These are phyloP conservation scores for Amazona finschi DNA, from an alignment of 2,797 vertebrate genomes.

Conservation along the genomic window DNA sequence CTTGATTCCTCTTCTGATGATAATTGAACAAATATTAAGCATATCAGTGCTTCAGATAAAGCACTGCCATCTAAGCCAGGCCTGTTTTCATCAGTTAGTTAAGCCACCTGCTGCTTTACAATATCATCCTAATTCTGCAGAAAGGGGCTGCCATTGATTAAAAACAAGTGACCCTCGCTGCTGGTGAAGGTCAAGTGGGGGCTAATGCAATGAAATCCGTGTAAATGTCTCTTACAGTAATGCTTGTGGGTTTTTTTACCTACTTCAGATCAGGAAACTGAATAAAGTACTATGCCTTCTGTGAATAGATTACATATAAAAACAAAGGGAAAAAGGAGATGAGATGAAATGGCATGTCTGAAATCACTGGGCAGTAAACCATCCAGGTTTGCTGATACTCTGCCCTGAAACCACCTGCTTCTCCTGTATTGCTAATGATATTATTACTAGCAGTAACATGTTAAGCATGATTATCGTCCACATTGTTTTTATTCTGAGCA, in stretches of 20 bases:
- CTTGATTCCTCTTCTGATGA: conserved; percentile 41
- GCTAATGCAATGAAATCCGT: not conserved
- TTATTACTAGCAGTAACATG: not conserved
- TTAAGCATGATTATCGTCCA: not conserved
- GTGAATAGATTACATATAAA: not conserved
- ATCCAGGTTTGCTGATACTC: not conserved
- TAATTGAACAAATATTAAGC: conserved; percentile 55
- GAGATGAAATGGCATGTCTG: not conserved
- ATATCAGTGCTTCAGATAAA: conserved; percentile 46
- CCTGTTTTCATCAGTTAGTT: conserved; percentile 36
- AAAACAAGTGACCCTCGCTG: conserved; percentile 32
- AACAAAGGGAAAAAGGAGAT: not conserved
- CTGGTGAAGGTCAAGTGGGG: conserved; percentile 33
- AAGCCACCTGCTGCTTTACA: conserved; percentile 29
- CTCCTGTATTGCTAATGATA: not conserved
- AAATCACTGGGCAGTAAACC: not conserved
- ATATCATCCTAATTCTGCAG: conserved; percentile 11
- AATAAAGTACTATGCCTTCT: not conserved
- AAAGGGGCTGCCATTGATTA: conserved; percentile 33
- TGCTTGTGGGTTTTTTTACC: not conserved
- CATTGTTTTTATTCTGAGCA: conserved; percentile 9
- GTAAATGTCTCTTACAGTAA: not conserved
- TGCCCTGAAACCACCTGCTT: conserved; percentile 21
- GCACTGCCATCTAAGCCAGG: not conserved
- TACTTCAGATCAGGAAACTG: not conserved